Percentiles rank a stretch among this genome's conserved stretches.
phyloP scores from a whole-genome alignment of 2,797 vertebrate genomes.

The Smutsia gigantea region DNA sequence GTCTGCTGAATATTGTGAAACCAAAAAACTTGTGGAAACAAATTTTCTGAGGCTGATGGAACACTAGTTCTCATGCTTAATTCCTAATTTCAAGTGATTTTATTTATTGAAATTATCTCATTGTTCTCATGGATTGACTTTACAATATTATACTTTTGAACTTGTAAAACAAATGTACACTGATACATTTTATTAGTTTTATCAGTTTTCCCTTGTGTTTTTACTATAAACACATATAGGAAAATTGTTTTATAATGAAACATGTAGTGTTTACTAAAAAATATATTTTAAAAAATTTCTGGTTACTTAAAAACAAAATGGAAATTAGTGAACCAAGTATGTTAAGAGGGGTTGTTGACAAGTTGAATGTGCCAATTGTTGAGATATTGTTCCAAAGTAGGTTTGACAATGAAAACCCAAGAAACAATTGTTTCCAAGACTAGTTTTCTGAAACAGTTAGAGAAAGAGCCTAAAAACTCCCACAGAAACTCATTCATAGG shows the following conservation, averaged over 20 bases:
- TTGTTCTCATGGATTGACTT: conserved; percentile 22
- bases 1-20: conserved; percentile 48
- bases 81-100: conserved; percentile 47
- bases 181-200: conserved; percentile 38
- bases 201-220: not conserved
- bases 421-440: not conserved
- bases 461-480: not conserved
- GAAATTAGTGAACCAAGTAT: not conserved
- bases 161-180: not conserved
- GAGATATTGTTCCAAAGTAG: conserved; percentile 8
- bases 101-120: conserved; percentile 7
- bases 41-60: conserved; percentile 23
- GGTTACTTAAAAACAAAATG: conserved; percentile 6
- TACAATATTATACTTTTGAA: not conserved
- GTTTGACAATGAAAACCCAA: not conserved
- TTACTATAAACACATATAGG: not conserved
- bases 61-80: not conserved
- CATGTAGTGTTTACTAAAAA: not conserved
- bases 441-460: conserved; percentile 8
- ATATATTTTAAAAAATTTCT: not conserved
- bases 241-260: not conserved
- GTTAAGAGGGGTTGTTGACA: not conserved
- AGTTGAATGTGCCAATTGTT: not conserved
- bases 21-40: conserved; percentile 52
- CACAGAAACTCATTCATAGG: not conserved